Conservation (phyloP, 2,797 vertebrate genomes). For the Chrosomus eos region DNA sequence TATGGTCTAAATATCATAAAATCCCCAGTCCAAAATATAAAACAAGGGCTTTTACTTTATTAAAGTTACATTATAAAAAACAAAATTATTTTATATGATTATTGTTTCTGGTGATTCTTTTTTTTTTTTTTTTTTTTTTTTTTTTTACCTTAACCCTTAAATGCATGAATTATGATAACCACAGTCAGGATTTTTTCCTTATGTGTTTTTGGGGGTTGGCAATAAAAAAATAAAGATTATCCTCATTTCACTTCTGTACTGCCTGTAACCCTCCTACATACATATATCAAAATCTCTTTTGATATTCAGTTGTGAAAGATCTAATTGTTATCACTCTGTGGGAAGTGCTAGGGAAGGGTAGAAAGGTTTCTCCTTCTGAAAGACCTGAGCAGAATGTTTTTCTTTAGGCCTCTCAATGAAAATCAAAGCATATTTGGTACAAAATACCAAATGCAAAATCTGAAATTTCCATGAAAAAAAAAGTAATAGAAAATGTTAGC, state of each 20-base stretch:
- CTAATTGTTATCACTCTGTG: constrained; percentile 15
- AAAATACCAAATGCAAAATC: not conserved
- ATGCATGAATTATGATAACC: not conserved
- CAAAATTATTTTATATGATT: not conserved
- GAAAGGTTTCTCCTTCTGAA: constrained; percentile 1
- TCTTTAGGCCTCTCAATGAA: not conserved
- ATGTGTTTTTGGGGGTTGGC: not conserved
- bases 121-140: too few relatives aligned
- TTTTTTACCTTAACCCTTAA: not conserved
- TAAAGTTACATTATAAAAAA: too few relatives aligned
- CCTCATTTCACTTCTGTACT: not conserved
- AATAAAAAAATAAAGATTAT: not conserved
- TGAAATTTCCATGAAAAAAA: not conserved
- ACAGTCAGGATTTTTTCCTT: not conserved
- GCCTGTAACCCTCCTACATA: constrained; percentile 5
- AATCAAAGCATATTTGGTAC: not conserved
- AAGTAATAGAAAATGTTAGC: not conserved
- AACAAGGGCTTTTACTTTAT: not conserved
- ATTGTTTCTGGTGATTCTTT: not conserved
- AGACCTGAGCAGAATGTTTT: not conserved
- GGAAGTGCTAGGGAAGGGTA: too few relatives aligned
- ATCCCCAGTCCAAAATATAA: not conserved
- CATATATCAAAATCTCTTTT: constrained; percentile 1
- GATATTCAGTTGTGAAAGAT: constrained; percentile 22
- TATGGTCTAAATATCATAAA: not conserved